phyloP scores from a whole-genome alignment of 92 coral and sea anemone species.

The Actinostola sp. region DNA sequence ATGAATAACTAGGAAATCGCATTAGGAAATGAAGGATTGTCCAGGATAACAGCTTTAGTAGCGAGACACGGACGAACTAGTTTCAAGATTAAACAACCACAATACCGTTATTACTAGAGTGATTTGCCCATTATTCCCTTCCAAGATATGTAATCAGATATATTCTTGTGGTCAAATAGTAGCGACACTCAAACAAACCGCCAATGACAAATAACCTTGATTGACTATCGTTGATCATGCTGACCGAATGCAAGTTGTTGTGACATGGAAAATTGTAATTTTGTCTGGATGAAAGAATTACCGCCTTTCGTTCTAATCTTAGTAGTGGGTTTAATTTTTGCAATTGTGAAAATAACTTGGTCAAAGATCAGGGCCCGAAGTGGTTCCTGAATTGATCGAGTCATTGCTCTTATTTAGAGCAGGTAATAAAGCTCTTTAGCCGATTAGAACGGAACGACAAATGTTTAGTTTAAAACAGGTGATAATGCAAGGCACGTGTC shows the following conservation, averaged over 20 bases:
- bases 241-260: not conserved
- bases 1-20: no score
- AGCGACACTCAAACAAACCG: conserved; percentile 5
- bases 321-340: no score
- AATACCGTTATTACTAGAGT: no score
- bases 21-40: no score
- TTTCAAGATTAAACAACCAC: no score
- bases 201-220: not conserved
- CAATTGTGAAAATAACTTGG: no score
- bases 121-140: no score
- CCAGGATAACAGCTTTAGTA: no score
- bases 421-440: not conserved
- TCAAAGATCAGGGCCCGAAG: not conserved
- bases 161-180: no score
- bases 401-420: not conserved
- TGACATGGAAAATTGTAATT: not conserved
- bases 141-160: no score
- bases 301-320: not conserved
- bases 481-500: not conserved
- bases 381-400: not conserved
- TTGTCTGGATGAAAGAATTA: not conserved
- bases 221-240: not conserved
- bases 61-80: no score
- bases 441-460: not conserved
- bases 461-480: conserved; percentile 10